Base-by-base conservation (phyloP, 2,888 invertebrate genomes). In the Argyresthia goedartella region DNA sequence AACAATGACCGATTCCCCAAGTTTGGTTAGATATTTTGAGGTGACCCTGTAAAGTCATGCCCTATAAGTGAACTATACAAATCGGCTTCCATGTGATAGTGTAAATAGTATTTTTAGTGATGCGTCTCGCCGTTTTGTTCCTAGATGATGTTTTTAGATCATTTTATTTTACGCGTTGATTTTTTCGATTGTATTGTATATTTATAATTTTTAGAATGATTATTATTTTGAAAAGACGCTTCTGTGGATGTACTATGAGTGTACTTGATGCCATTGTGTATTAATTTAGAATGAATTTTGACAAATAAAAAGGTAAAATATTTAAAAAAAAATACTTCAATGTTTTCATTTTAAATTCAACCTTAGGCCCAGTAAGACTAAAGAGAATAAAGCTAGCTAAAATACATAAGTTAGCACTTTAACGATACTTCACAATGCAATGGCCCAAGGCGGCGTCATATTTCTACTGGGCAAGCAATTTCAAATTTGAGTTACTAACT, bases 291-390 rank as follows among this genome's bases (percentile, higher is more conserved):
- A 64, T 61, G 58, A 66, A 69, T 66, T 66, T 74, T 73, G 71
- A 71, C 70, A 71, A 76, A 72, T 76, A 76, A 72, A 76, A 69
- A 66, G n/a, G n/a, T n/a, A n/a, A 60, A 61, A 60, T 59, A 65
- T 65, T 62, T 68, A 64, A 70, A 58, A 67, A 25, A 25, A 35
- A 39, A 36, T 13, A 4, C 14, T 44, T 7, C 44, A 8, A 7
- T 44, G 46, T 46, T 46, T 46, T 33, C n/a, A 46, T n/a, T 25
- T 33, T 25, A 46, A 1, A 16, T n/a, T n/a, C n/a, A 46, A 46
- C 6, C 6, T 25, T 25, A 25, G 25, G 25, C 25, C 25, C 6
- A 25, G 25, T 25, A 25, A 25, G 25, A 6, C 6, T 25, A n/a
- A n/a, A n/a, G n/a, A n/a, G n/a, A n/a, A n/a, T n/a, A n/a, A n/a